phyloP scores from a whole-genome alignment of 1,140 invertebrate genomes.

The Caenorhabditis inopinata region DNA sequence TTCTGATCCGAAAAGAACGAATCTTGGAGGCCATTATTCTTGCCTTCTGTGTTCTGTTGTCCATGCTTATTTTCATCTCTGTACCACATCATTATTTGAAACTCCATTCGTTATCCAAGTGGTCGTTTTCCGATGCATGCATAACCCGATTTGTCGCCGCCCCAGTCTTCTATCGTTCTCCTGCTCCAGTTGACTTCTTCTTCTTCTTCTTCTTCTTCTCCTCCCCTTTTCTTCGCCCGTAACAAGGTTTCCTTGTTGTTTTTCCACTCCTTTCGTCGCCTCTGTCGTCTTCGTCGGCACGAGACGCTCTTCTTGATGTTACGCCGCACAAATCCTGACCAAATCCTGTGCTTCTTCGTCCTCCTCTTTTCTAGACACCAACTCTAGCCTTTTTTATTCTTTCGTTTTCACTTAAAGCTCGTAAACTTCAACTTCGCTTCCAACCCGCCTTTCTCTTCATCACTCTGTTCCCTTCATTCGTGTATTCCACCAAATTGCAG shows the following conservation, averaged over 20 bases:
- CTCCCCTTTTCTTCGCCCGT: neutral
- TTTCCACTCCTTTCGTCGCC: neutral
- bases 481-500: neutral
- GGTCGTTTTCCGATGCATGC: slow-evolving; percentile 25
- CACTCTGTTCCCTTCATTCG: neutral
- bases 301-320: neutral
- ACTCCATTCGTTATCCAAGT: neutral
- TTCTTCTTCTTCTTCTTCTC: slow-evolving; percentile 19
- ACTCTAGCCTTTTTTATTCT: neutral
- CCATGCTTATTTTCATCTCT: neutral
- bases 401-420: neutral
- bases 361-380: neutral
- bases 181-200: slow-evolving; percentile 16
- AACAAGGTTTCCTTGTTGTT: slow-evolving; percentile 32
- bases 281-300: neutral
- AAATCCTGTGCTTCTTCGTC: slow-evolving; percentile 12
- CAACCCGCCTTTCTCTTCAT: slow-evolving; percentile 1
- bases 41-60: neutral
- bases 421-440: slow-evolving; percentile 5
- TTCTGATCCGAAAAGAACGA: neutral
- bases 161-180: slow-evolving; percentile 7
- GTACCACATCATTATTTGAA: neutral
- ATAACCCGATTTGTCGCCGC: slow-evolving; percentile 31
- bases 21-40: neutral
- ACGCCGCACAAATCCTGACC: slow-evolving; percentile 24